Percentiles rank a stretch among this genome's conserved stretches.
Conservation (phyloP, 2,888 invertebrate genomes). For the Globia sparganii region DNA sequence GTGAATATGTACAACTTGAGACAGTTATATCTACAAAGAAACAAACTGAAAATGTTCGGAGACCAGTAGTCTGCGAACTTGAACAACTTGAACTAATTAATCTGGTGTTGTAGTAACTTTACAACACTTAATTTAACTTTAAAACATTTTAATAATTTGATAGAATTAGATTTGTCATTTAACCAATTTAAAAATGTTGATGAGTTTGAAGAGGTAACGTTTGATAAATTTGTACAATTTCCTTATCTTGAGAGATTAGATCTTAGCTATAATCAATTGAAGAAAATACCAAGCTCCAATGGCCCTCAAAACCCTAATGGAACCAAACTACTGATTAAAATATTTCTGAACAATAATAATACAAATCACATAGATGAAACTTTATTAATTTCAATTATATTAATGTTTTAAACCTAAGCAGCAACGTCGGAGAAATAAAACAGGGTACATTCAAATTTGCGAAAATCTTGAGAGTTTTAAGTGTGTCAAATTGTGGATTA, state of each 20-base stretch:
- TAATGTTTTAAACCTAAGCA: not conserved
- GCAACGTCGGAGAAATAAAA: not conserved
- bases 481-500: conserved; percentile 30
- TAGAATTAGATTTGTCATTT: not conserved
- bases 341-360: not conserved
- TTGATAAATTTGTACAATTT: not conserved
- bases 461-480: conserved; percentile 11
- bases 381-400: not conserved
- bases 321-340: conserved; percentile 8
- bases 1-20: conserved; percentile 40
- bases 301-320: not conserved
- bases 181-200: not conserved
- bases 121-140: conserved; percentile 22
- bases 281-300: not conserved
- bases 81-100: conserved; percentile 52
- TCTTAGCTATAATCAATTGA: not conserved
- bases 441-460: conserved; percentile 26
- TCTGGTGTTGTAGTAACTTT: conserved; percentile 51
- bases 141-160: conserved; percentile 1
- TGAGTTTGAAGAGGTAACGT: not conserved
- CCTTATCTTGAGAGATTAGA: not conserved
- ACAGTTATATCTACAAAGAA: conserved; percentile 58
- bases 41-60: conserved; percentile 33
- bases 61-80: conserved; percentile 22
- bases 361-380: not conserved